Conservation (phyloP, 2,888 invertebrate species). For the Leucania comma region DNA sequence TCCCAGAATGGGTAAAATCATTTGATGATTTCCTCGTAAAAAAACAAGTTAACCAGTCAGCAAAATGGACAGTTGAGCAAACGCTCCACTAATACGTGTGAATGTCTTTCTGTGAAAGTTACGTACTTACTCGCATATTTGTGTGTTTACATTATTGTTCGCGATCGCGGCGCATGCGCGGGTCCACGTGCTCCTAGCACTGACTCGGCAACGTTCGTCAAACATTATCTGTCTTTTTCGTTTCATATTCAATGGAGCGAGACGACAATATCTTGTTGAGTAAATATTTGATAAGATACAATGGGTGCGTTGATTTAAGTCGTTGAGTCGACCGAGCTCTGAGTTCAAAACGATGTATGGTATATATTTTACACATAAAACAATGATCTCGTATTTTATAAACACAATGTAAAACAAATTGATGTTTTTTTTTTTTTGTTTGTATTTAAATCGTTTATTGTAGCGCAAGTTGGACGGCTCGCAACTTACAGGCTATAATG, state of each 20-base stretch:
- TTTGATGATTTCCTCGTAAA: too few relatives aligned
- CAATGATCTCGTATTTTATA: constrained; percentile 88
- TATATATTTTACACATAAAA: constrained; percentile 80
- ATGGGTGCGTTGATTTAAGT: constrained; percentile 17
- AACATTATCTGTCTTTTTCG: constrained; percentile 5
- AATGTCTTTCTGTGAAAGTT: constrained; percentile 1
- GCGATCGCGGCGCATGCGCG: constrained; percentile 3
- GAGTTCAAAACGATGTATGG: constrained; percentile 58
- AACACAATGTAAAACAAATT: constrained; percentile 69
- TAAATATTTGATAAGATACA: constrained; percentile 2
- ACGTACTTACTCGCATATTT: constrained; percentile 27
- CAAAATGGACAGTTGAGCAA: neutral
- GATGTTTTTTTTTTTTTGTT: constrained; percentile 63
- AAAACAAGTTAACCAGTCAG: neutral
- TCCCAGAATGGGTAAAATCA: too few relatives aligned
- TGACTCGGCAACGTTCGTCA: neutral
- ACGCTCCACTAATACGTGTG: neutral
- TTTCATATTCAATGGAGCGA: neutral
- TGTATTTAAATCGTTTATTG: constrained; percentile 58
- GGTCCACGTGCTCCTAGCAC: neutral
- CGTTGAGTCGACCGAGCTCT: constrained; percentile 22
- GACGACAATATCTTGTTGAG: constrained; percentile 12
- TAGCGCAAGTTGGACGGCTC: constrained; percentile 40
- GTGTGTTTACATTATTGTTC: constrained; percentile 8
- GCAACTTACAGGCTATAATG: neutral